Evolutionary conservation across 2,888 invertebrate species (phyloP), one percentile per base, ranked within the genome.

Genomic region (Machimus atricapillus): DNA sequence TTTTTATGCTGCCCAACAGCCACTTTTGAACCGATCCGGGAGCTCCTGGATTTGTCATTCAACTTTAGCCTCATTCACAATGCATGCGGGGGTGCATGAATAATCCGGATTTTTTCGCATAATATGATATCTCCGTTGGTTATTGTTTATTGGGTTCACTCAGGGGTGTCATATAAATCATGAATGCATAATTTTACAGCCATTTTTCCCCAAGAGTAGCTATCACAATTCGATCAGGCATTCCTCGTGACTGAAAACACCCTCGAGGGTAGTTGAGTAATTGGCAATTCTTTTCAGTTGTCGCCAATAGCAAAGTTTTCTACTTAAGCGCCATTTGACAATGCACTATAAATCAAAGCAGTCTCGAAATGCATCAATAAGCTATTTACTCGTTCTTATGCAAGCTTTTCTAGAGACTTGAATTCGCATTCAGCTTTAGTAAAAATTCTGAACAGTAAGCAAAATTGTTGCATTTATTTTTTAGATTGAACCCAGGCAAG

Each of bases 81-180:
- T 40, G 40, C 76, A 76, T 76, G n/a, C n/a, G 19, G 76, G 52
- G n/a, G n/a, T 76, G 40, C 76, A 76, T 76, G n/a, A 76, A 34
- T 76, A 37, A 40, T 40, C 40, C 37, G 14, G 37, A 76, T 27
- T 76, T 27, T 76, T 19, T 66, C 76, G 40, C 14, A 34, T 46
- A 46, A 52, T 81, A 31, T 31, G 16, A 81, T 81, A 52, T 56
- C 14, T 81, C 52, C 14, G 40, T 16, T 9, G 43, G 16, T 40
- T 81, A 81, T 81, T 81, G 81, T 81, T 81, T 81, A 81, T 81
- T 81, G 81, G 81, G 27, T 81, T 81, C 56, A 81, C 23, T 81
- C 81, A 27, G 8, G 81, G 31, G 81, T 27, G 52, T 9, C 31
- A 81, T 34, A 81, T 81, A 56, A 81, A 81, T 81, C 81, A 52